Percentiles rank a stretch among this genome's conserved stretches.
These are phyloP conservation scores for Lasioglossum malachurum DNA, from an alignment of 2,888 invertebrate genomes.

Conservation along the genomic window DNA sequence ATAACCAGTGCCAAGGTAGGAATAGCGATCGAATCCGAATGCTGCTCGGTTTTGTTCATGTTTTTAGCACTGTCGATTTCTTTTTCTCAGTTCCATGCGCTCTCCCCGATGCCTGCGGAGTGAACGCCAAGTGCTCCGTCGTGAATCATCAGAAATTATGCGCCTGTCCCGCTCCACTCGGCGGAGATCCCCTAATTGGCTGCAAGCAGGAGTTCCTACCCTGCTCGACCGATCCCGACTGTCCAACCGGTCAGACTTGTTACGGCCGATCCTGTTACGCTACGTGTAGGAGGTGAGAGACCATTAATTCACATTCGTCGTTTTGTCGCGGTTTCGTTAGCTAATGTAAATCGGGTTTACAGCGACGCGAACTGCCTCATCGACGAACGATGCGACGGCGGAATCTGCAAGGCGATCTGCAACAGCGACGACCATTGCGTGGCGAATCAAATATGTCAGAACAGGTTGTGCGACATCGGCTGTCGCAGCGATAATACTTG, in stretches of 20 bases:
- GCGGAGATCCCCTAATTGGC: slow-evolving; percentile 91
- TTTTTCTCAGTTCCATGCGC: slow-evolving; percentile 88
- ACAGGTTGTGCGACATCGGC: slow-evolving; percentile 93
- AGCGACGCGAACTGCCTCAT: slow-evolving; percentile 93
- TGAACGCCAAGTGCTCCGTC: slow-evolving; percentile 91
- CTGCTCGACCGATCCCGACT: slow-evolving; percentile 89
- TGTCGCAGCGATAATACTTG: slow-evolving; percentile 94
- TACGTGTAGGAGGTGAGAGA: slow-evolving; percentile 90
- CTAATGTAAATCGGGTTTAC: slow-evolving; percentile 73
- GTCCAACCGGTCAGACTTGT: slow-evolving; percentile 90
- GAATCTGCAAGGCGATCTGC: slow-evolving; percentile 93
- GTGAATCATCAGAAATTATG: slow-evolving; percentile 91
- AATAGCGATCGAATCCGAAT: background rate
- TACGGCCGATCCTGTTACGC: slow-evolving; percentile 92
- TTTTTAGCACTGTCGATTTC: background rate
- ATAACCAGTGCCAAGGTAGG: slow-evolving; percentile 90
- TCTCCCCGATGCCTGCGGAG: slow-evolving; percentile 92
- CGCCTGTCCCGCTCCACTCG: slow-evolving; percentile 89
- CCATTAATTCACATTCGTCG: background rate
- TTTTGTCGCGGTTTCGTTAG: background rate
- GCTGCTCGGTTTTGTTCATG: background rate
- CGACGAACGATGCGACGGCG: slow-evolving; percentile 94
- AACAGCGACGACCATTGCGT: slow-evolving; percentile 94
- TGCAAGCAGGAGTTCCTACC: slow-evolving; percentile 89
- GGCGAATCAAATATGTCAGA: slow-evolving; percentile 94